A percentile compares a stretch with the other conserved stretches of the same genome.
These are phyloP conservation scores for Adelges cooleyi DNA, from an alignment of 1,140 invertebrate genomes.

Conservation along the genomic window DNA sequence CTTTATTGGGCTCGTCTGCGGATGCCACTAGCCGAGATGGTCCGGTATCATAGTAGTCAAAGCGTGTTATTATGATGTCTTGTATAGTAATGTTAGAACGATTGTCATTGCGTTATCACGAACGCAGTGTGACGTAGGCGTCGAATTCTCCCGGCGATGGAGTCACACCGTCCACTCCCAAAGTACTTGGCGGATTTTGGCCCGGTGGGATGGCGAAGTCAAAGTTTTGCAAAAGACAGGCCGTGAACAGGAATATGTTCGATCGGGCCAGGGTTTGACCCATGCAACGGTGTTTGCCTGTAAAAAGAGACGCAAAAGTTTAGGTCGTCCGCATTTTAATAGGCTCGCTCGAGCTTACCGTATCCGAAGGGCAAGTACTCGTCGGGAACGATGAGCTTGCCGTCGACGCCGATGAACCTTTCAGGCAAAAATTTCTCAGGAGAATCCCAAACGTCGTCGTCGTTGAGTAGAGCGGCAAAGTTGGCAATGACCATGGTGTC, in stretches of 20 bases:
- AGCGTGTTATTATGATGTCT: too few species aligned
- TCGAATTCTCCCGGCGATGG: slow-evolving; percentile 56
- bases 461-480: slow-evolving; percentile 60
- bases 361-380: slow-evolving; percentile 65
- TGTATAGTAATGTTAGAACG: too few species aligned
- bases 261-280: slow-evolving; percentile 72
- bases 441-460: slow-evolving; percentile 54
- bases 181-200: slow-evolving; percentile 48
- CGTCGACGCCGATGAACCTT: slow-evolving; percentile 54
- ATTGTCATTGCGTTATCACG: neutral
- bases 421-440: slow-evolving; percentile 65
- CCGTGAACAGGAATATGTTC: slow-evolving; percentile 73
- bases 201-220: slow-evolving; percentile 51
- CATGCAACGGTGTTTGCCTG: slow-evolving; percentile 69
- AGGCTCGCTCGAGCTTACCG: slow-evolving; percentile 40
- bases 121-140: slow-evolving; percentile 47
- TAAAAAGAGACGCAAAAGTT: slow-evolving; percentile 31
- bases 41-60: too few species aligned
- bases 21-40: too few species aligned
- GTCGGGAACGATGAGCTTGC: slow-evolving; percentile 52
- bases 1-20: too few species aligned
- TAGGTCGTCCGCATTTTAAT: neutral
- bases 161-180: slow-evolving; percentile 59
- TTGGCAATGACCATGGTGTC: slow-evolving; percentile 68
- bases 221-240: slow-evolving; percentile 65